A percentile compares a stretch with the other conserved stretches of the same genome.
phyloP scores from a whole-genome alignment of 2,113 vertebrate genomes.

The Monopterus albus region DNA sequence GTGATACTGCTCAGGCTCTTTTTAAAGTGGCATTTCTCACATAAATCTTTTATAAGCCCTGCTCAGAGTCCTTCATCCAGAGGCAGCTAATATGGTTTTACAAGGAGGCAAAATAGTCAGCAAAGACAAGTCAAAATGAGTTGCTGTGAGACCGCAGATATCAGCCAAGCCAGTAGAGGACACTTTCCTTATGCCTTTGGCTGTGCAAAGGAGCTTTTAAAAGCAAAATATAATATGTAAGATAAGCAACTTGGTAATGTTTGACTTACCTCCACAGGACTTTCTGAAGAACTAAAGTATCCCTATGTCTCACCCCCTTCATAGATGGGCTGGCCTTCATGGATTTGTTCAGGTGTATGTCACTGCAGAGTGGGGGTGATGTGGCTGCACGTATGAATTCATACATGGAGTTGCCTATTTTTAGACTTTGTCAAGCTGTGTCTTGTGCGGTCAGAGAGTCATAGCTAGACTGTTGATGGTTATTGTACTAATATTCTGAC shows the following conservation, averaged over 20 bases:
- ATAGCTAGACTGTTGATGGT: too few relatives aligned
- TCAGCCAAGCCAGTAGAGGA: conserved; percentile 3
- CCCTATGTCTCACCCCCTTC: background rate
- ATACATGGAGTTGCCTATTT: too few relatives aligned
- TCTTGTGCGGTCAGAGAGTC: too few relatives aligned
- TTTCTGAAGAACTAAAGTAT: background rate
- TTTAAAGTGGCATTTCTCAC: conserved; percentile 51
- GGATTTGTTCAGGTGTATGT: background rate
- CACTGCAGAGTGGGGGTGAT: too few relatives aligned
- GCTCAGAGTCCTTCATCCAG: conserved; percentile 26
- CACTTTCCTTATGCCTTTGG: conserved; percentile 8
- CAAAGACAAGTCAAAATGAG: conserved; percentile 17
- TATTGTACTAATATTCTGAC: too few relatives aligned
- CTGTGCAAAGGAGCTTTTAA: background rate
- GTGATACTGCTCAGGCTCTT: conserved; percentile 48
- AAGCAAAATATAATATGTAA: background rate
- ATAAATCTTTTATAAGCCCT: conserved; percentile 52
- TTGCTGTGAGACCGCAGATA: conserved; percentile 31
- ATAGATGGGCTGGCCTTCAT: background rate
- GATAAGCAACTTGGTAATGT: background rate
- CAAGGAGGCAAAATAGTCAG: conserved; percentile 24
- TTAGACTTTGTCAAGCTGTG: too few relatives aligned
- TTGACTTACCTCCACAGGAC: background rate
- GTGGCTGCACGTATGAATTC: too few relatives aligned
- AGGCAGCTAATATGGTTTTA: conserved; percentile 35